Base-by-base conservation (phyloP, 2,797 vertebrate genomes). In the Lepilemur ruficaudatus region DNA sequence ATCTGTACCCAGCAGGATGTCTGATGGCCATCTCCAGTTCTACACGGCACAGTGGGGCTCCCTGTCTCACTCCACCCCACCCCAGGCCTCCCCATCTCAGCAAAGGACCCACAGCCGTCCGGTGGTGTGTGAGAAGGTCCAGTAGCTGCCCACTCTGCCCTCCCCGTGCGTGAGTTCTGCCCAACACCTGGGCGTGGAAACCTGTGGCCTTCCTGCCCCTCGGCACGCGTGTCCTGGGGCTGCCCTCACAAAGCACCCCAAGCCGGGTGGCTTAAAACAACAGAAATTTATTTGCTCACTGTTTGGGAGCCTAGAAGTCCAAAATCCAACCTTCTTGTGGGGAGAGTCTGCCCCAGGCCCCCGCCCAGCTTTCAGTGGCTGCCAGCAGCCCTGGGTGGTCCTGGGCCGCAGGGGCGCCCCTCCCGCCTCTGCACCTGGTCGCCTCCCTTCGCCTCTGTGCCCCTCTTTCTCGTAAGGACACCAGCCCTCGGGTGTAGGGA, bases 51-150 rank as follows among this genome's bases (percentile, higher is more conserved):
- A 1, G 2, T 2, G 30, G 57, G n/a, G 14, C 7, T 18, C 59
- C 35, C 89, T 25, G 3, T 20, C 18, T 57, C 11, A 0, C 38
- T 2, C n/a, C 7, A 11, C 3, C 4, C n/a, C 1, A 5, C 55
- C 10, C 0, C 0, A n/a, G 43, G 23, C 4, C 6, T 83, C 61
- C 17, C 23, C 11, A 32, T 30, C 23, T 41, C 70, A 7, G 14
- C 32, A 61, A 10, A 28, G 32, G 73, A 12, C 73, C 32, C 15
- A 0, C 0, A 0, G n/a, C 25, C 0, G 0, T 25, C 20, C 22
- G 2, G 48, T 18, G 1, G 12, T 10, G 2, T 18, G 17, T 2
- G 43, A 43, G 11, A 13, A 55, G 11, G 12, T 1, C 38, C 59
- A 32, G 92, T 25, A 9, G 20, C 2, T n/a, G 2, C 28, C n/a